Evolutionary conservation across 2,888 invertebrate species (phyloP).

Genomic region (Marasmarcha lunaedactyla): DNA sequence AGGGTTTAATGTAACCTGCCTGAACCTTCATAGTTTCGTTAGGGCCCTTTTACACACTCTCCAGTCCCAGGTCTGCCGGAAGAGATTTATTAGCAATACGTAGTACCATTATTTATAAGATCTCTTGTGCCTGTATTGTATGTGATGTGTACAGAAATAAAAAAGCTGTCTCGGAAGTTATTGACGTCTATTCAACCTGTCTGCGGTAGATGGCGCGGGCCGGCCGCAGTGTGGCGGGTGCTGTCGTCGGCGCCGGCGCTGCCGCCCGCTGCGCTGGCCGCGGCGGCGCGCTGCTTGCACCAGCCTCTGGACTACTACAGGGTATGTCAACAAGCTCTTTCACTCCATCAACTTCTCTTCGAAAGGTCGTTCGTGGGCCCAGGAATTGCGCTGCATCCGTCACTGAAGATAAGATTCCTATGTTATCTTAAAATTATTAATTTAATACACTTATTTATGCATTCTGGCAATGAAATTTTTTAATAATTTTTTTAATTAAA

Average conservation of each 20-base stretch:
- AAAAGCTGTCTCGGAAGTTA: too few relatives aligned
- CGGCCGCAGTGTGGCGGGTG: constrained; percentile 76
- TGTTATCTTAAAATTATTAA: not conserved
- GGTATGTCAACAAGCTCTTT: too few relatives aligned
- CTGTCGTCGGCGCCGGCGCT: constrained; percentile 74
- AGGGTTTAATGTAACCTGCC: too few relatives aligned
- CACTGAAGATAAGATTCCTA: not conserved
- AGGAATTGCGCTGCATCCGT: not conserved
- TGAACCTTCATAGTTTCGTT: too few relatives aligned
- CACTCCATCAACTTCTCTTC: not conserved
- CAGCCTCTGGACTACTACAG: constrained; percentile 81
- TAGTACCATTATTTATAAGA: too few relatives aligned
- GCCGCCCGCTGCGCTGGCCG: constrained; percentile 76
- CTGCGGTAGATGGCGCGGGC: constrained; percentile 76
- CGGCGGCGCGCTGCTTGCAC: constrained; percentile 81
- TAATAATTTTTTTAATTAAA: not conserved
- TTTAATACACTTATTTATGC: too few relatives aligned
- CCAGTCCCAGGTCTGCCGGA: too few relatives aligned
- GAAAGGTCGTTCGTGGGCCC: not conserved
- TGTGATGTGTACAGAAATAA: too few relatives aligned
- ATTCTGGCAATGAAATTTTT: not conserved
- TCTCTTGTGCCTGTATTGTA: too few relatives aligned
- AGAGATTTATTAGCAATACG: too few relatives aligned
- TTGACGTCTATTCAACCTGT: too few relatives aligned
- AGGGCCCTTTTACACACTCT: too few relatives aligned